Conservation (phyloP, 1,140 invertebrate species). For the Diorhabda elongata region DNA sequence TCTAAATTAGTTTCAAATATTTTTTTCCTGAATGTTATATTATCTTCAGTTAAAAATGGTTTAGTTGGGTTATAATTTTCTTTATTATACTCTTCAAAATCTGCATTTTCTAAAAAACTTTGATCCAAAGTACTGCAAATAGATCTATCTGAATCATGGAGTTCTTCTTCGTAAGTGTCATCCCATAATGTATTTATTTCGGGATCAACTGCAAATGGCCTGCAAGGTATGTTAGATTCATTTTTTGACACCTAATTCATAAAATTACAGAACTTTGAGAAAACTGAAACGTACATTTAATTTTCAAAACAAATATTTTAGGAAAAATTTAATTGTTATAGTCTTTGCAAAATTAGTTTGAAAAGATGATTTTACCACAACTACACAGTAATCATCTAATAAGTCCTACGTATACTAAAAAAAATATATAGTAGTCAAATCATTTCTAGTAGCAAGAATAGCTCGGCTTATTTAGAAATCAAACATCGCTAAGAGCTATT, state of each 20-base stretch:
- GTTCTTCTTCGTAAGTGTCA: slow-evolving; percentile 28
- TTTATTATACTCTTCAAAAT: slow-evolving; percentile 6
- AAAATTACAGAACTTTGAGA: neutral
- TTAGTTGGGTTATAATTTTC: slow-evolving; percentile 7
- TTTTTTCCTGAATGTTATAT: neutral
- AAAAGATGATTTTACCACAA: neutral
- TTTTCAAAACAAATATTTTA: too few relatives aligned
- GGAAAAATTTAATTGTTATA: neutral
- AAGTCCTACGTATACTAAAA: neutral
- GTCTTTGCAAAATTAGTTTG: neutral
- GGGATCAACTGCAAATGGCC: slow-evolving; percentile 29
- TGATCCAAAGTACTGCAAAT: neutral
- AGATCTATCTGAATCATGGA: slow-evolving; percentile 15
- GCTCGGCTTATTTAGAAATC: too few relatives aligned
- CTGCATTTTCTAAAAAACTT: neutral
- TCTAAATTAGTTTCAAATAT: neutral
- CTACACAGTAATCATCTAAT: neutral
- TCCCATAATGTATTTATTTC: slow-evolving; percentile 34
- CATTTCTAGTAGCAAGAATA: too few relatives aligned
- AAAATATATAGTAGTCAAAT: too few relatives aligned
- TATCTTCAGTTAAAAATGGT: neutral
- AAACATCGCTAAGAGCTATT: too few relatives aligned
- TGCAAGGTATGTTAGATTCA: slow-evolving; percentile 12
- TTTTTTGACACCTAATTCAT: neutral
- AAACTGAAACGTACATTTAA: neutral